Evolutionary conservation across 2,113 vertebrate genomes (phyloP).

Genomic region (Aspiorhynchus laticeps): DNA sequence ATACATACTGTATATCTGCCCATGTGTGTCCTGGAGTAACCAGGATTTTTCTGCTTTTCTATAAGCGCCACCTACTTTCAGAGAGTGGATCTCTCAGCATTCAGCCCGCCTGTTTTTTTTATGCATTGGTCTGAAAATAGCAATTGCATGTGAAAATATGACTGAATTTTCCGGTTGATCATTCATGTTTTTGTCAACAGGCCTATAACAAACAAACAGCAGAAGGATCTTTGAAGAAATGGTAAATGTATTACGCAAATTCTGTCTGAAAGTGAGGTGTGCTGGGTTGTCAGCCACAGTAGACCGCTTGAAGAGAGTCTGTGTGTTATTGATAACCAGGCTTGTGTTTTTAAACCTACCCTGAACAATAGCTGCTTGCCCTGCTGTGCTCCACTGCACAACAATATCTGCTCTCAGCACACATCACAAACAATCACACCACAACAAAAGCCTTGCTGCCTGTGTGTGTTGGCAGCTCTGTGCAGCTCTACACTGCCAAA

Average conservation of each 20-base stretch:
- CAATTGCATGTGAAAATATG: neutral
- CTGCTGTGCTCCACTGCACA: conserved; percentile 75
- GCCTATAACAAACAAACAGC: neutral
- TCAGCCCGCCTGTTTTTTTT: neutral
- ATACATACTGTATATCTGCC: no score
- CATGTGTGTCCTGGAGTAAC: neutral
- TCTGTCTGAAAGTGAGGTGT: conserved; percentile 64
- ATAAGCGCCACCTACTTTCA: neutral
- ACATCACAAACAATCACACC: conserved; percentile 69
- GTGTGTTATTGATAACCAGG: conserved; percentile 79
- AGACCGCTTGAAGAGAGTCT: conserved; percentile 75
- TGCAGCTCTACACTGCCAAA: conserved; percentile 32
- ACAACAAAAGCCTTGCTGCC: conserved; percentile 65
- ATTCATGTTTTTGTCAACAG: neutral
- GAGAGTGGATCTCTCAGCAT: neutral
- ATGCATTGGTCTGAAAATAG: neutral
- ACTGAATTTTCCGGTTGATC: neutral
- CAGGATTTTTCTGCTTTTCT: neutral
- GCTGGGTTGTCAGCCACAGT: conserved; percentile 70
- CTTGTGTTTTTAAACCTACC: conserved; percentile 76
- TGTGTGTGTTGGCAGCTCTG: conserved; percentile 61
- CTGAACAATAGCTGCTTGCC: conserved; percentile 74
- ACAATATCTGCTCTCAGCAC: conserved; percentile 75
- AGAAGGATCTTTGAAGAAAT: neutral
- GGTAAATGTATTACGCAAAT: conserved; percentile 56